A percentile compares a stretch with the other conserved stretches of the same genome.
Conservation (phyloP, 2,888 invertebrate species). For the Andricus quercusramuli region DNA sequence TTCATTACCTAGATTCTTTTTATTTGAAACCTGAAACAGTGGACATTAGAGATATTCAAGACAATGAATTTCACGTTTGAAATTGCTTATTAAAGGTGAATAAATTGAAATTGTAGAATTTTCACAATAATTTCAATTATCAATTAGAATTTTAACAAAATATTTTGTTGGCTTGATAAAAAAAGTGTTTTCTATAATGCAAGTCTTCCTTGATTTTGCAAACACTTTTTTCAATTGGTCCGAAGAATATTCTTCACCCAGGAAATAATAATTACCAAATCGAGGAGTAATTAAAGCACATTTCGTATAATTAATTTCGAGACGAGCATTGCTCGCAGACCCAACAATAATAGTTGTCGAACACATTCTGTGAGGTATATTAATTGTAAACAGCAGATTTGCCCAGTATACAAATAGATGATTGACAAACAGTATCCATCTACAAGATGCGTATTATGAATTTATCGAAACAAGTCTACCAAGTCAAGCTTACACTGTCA, state of each 20-base stretch:
- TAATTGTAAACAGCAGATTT: not conserved
- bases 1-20: no score
- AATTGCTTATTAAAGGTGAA: no score
- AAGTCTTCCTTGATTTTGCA: not conserved
- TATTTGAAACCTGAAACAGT: no score
- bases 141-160: no score
- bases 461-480: no score
- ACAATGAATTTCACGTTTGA: no score
- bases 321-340: not conserved
- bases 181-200: no score
- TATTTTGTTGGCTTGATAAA: no score
- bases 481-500: no score
- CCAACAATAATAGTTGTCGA: not conserved
- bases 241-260: not conserved
- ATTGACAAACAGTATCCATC: conserved; percentile 9
- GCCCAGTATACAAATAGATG: not conserved
- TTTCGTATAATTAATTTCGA: not conserved
- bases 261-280: not conserved
- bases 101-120: no score
- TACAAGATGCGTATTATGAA: not conserved
- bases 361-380: not conserved
- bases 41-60: no score
- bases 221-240: not conserved
- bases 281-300: not conserved
- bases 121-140: no score